These are phyloP conservation scores for Melanogrammus aeglefinus DNA, from an alignment of 2,797 vertebrate species.

Conservation along the genomic window DNA sequence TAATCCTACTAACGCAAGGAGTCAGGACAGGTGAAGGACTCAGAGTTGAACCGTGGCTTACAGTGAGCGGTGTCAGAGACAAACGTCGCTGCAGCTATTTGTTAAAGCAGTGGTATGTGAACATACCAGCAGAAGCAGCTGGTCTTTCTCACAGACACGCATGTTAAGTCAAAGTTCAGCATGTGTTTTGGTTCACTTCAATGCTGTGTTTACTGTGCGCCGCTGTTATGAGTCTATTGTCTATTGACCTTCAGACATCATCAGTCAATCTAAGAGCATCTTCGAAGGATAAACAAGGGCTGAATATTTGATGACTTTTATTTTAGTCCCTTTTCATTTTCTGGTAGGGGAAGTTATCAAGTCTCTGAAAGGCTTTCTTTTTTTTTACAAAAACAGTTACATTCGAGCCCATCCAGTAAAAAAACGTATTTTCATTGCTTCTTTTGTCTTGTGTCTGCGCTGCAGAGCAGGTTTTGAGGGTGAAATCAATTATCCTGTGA, in stretches of 20 bases:
- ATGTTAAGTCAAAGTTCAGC: not conserved
- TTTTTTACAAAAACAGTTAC: not conserved
- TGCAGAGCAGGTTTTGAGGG: conserved; percentile 39
- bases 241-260: not conserved
- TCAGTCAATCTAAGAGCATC: not conserved
- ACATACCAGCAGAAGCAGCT: too few species aligned
- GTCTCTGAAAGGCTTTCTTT: not conserved
- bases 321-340: too few species aligned
- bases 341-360: not conserved
- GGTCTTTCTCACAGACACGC: not conserved
- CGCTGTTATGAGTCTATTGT: too few species aligned
- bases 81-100: not conserved
- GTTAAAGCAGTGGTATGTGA: too few species aligned
- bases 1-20: not conserved
- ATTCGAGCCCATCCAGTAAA: conserved; percentile 8
- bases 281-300: not conserved
- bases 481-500: conserved; percentile 57
- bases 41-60: too few species aligned
- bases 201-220: not conserved
- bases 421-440: conserved; percentile 56
- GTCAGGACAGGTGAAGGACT: too few species aligned
- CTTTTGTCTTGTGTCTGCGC: conserved; percentile 45
- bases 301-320: not conserved
- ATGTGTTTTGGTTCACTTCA: not conserved
- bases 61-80: not conserved